Evolutionary conservation across 2,113 vertebrate species (phyloP).

Genomic region (Rousettus leschenaultii): DNA sequence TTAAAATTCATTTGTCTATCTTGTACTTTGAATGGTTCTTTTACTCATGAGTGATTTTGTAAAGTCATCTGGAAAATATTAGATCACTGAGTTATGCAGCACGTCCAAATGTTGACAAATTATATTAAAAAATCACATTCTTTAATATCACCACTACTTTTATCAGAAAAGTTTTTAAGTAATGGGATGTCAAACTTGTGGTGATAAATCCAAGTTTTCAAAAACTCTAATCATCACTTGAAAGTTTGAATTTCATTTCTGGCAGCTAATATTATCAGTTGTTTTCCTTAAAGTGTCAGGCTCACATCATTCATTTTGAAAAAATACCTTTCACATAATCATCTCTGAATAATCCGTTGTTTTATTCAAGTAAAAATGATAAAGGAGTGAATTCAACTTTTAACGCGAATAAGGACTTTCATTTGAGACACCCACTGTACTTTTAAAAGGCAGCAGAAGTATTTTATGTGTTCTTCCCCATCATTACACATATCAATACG

Average conservation of each 20-base stretch:
- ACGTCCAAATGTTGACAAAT: conserved; percentile 2
- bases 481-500: not conserved
- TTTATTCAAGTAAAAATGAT: not conserved
- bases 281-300: not conserved
- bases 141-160: not conserved
- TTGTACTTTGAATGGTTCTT: not conserved
- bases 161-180: not conserved
- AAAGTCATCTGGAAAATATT: conserved; percentile 3
- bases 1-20: not conserved
- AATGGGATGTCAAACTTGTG: not conserved
- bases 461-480: not conserved
- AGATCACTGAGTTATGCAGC: not conserved
- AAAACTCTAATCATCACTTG: not conserved
- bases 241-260: conserved; percentile 22
- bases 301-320: not conserved
- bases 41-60: not conserved
- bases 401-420: not conserved
- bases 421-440: not conserved
- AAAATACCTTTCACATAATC: not conserved
- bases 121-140: not conserved
- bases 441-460: not conserved
- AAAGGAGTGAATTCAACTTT: not conserved
- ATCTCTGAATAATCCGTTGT: not conserved
- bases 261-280: not conserved
- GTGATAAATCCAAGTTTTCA: not conserved